These are phyloP conservation scores for Agrenia bidenticulata DNA, from an alignment of 2,888 invertebrate species.

Conservation along the genomic window DNA sequence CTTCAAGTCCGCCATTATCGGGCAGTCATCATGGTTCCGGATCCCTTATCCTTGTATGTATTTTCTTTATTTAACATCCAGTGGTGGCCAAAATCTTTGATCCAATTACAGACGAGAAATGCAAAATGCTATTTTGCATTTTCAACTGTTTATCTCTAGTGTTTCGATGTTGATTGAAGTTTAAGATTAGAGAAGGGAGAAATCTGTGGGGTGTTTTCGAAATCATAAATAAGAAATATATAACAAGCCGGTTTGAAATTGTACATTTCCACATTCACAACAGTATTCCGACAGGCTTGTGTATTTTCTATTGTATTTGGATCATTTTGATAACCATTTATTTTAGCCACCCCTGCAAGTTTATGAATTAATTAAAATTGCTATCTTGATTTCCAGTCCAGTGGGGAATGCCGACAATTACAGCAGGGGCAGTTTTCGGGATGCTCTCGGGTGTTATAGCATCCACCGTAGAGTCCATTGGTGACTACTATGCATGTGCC, in stretches of 20 bases:
- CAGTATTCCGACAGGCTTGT: neutral
- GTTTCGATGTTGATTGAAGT: no score
- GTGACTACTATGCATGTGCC: constrained; percentile 63
- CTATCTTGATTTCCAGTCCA: constrained; percentile 56
- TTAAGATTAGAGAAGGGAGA: no score
- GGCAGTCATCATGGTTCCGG: constrained; percentile 74
- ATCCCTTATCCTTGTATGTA: constrained; percentile 74
- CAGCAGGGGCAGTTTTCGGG: constrained; percentile 54
- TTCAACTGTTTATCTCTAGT: no score
- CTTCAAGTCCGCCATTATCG: constrained; percentile 67
- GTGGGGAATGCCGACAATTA: constrained; percentile 56
- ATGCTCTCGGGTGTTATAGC: constrained; percentile 55
- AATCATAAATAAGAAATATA: no score
- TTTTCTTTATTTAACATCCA: no score
- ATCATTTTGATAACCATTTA: constrained; percentile 4
- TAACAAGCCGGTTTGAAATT: no score
- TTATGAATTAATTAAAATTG: constrained; percentile 9
- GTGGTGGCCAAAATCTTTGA: no score
- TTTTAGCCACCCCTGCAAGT: neutral
- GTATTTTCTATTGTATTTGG: neutral
- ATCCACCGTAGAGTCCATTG: constrained; percentile 57
- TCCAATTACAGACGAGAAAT: no score
- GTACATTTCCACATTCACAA: no score
- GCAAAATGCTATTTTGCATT: no score
- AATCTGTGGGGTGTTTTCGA: no score